These are phyloP conservation scores for Pseudococcus jackbeardsleyi DNA, from an alignment of 2,888 invertebrate genomes.

Conservation along the genomic window DNA sequence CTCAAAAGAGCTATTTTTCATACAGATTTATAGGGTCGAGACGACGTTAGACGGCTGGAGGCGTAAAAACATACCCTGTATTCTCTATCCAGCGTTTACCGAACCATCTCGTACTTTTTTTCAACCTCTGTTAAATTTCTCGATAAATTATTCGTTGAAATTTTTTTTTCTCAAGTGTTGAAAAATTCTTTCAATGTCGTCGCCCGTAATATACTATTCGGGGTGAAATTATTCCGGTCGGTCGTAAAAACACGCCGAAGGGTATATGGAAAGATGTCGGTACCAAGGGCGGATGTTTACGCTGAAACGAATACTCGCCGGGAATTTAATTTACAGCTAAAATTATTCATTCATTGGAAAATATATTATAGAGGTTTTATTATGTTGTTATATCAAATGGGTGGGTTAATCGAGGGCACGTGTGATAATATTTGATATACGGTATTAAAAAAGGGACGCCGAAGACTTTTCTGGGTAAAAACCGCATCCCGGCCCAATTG, in stretches of 20 bases:
- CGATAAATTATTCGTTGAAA: background rate
- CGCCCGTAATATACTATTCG: background rate
- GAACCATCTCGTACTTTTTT: background rate
- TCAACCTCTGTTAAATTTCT: background rate
- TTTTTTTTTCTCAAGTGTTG: background rate
- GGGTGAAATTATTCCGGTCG: background rate
- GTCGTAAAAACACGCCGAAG: background rate
- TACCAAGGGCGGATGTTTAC: background rate
- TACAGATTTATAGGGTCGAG: too few relatives aligned
- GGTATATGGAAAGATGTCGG: background rate
- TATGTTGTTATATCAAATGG: conserved; percentile 5
- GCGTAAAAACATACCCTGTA: too few relatives aligned
- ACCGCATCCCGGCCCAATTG: background rate
- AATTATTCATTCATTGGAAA: conserved; percentile 24
- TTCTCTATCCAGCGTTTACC: background rate
- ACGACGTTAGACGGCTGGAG: too few relatives aligned
- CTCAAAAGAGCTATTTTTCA: too few relatives aligned
- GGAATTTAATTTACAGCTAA: conserved; percentile 14
- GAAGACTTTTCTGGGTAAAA: background rate
- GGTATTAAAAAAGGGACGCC: background rate
- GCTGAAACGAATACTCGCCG: background rate
- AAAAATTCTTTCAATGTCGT: background rate
- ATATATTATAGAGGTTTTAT: conserved; percentile 20
- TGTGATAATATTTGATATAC: conserved; percentile 31
- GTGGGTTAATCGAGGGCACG: background rate